These are phyloP conservation scores for Himalopsyche japonica DNA, from an alignment of 2,888 invertebrate species.

Conservation along the genomic window DNA sequence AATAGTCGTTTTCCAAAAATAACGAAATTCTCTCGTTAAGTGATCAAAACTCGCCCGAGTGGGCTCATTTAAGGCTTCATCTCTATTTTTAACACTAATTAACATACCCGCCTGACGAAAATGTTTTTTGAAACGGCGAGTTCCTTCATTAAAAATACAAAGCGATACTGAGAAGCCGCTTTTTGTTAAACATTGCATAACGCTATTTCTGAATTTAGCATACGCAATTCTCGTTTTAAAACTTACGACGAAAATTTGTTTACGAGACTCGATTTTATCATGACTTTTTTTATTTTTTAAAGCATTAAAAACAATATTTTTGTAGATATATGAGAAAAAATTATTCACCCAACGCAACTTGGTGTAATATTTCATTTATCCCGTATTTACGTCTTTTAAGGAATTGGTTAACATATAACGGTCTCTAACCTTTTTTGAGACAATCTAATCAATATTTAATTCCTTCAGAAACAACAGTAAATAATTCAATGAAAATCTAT, in stretches of 20 bases:
- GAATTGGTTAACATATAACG: too few relatives aligned
- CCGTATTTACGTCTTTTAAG: too few relatives aligned
- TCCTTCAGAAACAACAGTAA: too few relatives aligned
- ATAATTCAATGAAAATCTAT: too few relatives aligned
- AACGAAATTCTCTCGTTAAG: background rate
- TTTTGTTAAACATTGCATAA: background rate
- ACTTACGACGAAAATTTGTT: background rate
- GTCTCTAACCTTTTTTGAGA: too few relatives aligned
- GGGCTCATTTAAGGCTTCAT: background rate
- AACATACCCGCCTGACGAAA: background rate
- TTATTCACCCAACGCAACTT: too few relatives aligned
- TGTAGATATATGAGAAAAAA: too few relatives aligned
- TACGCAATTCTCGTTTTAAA: background rate
- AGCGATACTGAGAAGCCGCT: background rate
- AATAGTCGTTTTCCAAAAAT: background rate
- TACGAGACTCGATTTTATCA: too few relatives aligned
- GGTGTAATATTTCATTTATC: too few relatives aligned
- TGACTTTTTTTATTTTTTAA: too few relatives aligned
- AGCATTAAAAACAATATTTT: too few relatives aligned
- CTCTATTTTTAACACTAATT: background rate
- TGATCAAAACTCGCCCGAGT: background rate
- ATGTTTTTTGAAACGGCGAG: background rate
- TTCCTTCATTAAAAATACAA: background rate
- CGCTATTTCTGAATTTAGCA: background rate
- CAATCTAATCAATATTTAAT: too few relatives aligned